phyloP scores from a whole-genome alignment of 2,797 vertebrate species.

The Molossus alvarezi region DNA sequence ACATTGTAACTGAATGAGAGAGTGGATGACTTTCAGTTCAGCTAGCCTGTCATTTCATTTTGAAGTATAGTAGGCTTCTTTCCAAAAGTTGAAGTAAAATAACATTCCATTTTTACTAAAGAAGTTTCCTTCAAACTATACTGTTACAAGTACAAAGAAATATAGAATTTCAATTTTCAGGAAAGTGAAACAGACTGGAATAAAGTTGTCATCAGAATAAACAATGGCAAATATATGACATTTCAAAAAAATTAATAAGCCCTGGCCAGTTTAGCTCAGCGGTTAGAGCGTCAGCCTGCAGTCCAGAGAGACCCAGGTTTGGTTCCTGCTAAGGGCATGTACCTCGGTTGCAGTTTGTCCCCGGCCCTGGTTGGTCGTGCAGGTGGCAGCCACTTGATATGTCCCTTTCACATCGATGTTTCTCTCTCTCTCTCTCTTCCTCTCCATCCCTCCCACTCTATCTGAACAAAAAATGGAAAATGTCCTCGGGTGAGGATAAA shows the following conservation, averaged over 20 bases:
- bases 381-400: too few relatives aligned
- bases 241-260: background rate
- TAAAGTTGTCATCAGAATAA: background rate
- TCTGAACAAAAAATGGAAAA: too few relatives aligned
- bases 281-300: too few relatives aligned
- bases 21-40: background rate
- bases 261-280: too few relatives aligned
- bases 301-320: too few relatives aligned
- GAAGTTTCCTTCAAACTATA: constrained; percentile 28
- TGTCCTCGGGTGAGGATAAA: too few relatives aligned
- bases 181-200: background rate
- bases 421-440: too few relatives aligned
- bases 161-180: constrained; percentile 14
- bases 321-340: too few relatives aligned
- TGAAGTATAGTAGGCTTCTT: background rate
- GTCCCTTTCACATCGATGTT: too few relatives aligned
- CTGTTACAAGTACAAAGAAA: constrained; percentile 7
- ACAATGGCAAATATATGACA: background rate
- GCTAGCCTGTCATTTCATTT: background rate
- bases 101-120: constrained; percentile 26
- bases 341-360: too few relatives aligned
- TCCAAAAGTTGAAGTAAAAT: background rate
- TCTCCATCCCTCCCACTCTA: too few relatives aligned
- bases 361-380: too few relatives aligned
- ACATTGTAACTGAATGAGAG: background rate